A percentile compares a stretch with the other conserved stretches of the same genome.
These are phyloP conservation scores for Archivesica marissinica DNA, from an alignment of 1,140 invertebrate genomes.

Conservation along the genomic window DNA sequence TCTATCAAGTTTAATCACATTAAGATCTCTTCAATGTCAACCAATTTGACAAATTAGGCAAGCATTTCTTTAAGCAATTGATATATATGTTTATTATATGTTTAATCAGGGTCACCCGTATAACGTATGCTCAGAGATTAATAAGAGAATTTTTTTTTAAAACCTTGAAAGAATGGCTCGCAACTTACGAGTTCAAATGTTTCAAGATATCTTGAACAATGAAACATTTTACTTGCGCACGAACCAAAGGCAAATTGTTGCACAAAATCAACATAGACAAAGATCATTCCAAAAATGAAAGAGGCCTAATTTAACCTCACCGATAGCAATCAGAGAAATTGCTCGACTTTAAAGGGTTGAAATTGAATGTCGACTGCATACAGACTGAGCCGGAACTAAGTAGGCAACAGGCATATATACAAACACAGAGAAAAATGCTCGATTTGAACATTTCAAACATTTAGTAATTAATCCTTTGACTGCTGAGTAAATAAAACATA, in stretches of 20 bases:
- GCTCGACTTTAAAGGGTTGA: background rate
- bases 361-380: conserved; percentile 24
- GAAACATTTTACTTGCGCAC: background rate
- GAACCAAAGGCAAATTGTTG: background rate
- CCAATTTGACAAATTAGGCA: conserved; percentile 43
- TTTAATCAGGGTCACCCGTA: conserved; percentile 2
- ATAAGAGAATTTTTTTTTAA: background rate
- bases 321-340: background rate
- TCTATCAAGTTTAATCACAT: conserved; percentile 27
- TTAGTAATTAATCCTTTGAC: too few species aligned
- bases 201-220: conserved; percentile 33
- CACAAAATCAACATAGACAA: background rate
- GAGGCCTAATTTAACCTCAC: conserved; percentile 5
- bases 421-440: too few species aligned
- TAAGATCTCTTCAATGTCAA: conserved; percentile 22
- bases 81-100: background rate
- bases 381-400: background rate
- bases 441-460: too few species aligned
- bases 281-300: background rate
- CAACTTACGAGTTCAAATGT: too few species aligned
- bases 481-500: too few species aligned
- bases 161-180: conserved; percentile 4
- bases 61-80: background rate
- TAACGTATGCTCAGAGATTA: conserved; percentile 7
- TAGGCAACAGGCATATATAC: background rate